Percentiles rank a stretch among this genome's conserved stretches.
phyloP scores from a whole-genome alignment of 2,888 invertebrate species.

The Zaprionus lineosus region DNA sequence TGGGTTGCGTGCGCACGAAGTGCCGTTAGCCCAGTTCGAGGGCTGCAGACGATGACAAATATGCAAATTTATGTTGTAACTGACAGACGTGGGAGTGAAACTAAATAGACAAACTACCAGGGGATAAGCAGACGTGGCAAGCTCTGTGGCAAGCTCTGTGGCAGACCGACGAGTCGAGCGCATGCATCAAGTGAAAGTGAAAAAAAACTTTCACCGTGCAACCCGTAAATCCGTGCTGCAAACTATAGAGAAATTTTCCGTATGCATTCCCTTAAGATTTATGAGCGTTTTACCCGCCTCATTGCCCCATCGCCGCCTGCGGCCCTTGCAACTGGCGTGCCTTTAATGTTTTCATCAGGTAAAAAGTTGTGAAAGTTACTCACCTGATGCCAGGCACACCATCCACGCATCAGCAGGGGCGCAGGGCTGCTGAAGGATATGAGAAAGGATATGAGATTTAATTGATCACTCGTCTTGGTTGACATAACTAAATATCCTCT shows the following conservation, averaged over 20 bases:
- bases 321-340: too few species aligned
- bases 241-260: slow-evolving; percentile 57
- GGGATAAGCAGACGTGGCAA: slow-evolving; percentile 3
- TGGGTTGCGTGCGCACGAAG: slow-evolving; percentile 29
- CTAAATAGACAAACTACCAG: slow-evolving; percentile 33
- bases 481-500: too few species aligned
- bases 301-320: not conserved
- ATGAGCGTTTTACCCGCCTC: slow-evolving; percentile 42
- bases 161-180: slow-evolving; percentile 13
- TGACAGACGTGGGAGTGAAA: slow-evolving; percentile 54
- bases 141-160: too few species aligned
- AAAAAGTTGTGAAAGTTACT: slow-evolving; percentile 38
- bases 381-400: slow-evolving; percentile 46
- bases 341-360: slow-evolving; percentile 29
- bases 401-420: too few species aligned
- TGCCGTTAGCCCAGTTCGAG: slow-evolving; percentile 17
- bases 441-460: not conserved
- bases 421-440: too few species aligned
- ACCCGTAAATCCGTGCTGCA: slow-evolving; percentile 62
- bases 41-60: slow-evolving; percentile 64
- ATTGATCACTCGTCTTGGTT: too few species aligned
- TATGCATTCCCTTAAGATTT: slow-evolving; percentile 63
- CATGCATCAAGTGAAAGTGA: slow-evolving; percentile 73
- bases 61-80: slow-evolving; percentile 72
- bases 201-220: slow-evolving; percentile 67